These are phyloP conservation scores for Conistra vaccinii DNA, from an alignment of 2,888 invertebrate species.

Conservation along the genomic window DNA sequence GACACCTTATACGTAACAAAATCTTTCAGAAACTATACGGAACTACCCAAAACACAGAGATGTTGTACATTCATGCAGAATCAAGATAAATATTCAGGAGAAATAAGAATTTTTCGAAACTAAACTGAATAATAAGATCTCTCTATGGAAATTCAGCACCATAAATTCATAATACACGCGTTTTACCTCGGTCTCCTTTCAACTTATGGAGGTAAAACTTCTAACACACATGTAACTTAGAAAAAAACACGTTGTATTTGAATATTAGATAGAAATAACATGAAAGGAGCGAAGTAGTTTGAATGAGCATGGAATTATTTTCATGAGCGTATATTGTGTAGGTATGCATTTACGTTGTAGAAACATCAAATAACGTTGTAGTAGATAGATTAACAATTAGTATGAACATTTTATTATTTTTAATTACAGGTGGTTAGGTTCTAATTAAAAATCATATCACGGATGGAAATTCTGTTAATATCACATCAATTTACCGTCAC, in stretches of 20 bases:
- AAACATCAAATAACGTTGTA: not conserved
- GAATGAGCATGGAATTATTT: not conserved
- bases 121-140: slow-evolving; percentile 68
- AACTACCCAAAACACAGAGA: not conserved
- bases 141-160: slow-evolving; percentile 62
- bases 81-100: slow-evolving; percentile 68
- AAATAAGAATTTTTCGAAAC: slow-evolving; percentile 68
- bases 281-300: not conserved
- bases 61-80: slow-evolving; percentile 14
- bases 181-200: not conserved
- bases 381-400: not conserved
- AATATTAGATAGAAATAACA: not conserved
- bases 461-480: not conserved
- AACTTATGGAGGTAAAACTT: not conserved
- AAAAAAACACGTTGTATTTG: not conserved
- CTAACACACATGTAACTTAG: not conserved
- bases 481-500: not conserved
- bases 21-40: not conserved
- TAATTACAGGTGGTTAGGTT: not conserved
- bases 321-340: not conserved
- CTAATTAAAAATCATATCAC: not conserved
- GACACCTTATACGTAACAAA: slow-evolving; percentile 12
- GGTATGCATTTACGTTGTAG: not conserved
- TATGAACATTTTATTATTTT: not conserved
- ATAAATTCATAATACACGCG: slow-evolving; percentile 36